phyloP scores from a whole-genome alignment of 2,113 vertebrate genomes.

The Microcebus tavaratra region DNA sequence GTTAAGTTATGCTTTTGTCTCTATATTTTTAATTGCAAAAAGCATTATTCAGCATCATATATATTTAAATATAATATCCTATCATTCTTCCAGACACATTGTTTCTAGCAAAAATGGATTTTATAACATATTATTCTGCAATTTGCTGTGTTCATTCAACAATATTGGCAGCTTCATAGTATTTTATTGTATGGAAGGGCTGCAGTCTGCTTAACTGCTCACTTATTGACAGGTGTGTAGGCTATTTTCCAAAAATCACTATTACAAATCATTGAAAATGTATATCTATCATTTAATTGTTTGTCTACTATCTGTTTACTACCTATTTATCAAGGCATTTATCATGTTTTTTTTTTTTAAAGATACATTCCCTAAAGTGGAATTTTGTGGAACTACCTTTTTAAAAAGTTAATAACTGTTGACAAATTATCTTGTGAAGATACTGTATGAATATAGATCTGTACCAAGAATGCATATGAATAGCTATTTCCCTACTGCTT shows the following conservation, averaged over 20 bases:
- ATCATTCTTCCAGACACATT: background rate
- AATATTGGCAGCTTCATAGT: background rate
- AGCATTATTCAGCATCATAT: background rate
- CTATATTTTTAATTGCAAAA: background rate
- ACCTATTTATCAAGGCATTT: background rate
- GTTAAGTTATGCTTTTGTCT: background rate
- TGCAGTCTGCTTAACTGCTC: background rate
- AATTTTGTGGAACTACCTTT: background rate
- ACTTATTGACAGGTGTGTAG: background rate
- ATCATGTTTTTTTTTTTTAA: background rate
- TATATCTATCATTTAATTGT: background rate
- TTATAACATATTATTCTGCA: background rate
- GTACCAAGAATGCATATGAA: background rate
- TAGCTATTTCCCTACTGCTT: background rate
- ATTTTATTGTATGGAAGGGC: background rate
- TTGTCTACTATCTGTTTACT: background rate
- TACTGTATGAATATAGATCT: background rate
- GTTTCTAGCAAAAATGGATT: background rate
- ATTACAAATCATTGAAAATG: background rate
- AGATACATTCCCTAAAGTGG: background rate
- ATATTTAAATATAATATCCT: background rate
- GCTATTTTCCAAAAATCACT: slow-evolving; percentile 10
- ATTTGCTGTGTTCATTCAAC: background rate
- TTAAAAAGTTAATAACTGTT: background rate
- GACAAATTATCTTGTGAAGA: background rate